phyloP scores from a whole-genome alignment of 1,140 invertebrate genomes.

The Zaprionus nigranus region DNA sequence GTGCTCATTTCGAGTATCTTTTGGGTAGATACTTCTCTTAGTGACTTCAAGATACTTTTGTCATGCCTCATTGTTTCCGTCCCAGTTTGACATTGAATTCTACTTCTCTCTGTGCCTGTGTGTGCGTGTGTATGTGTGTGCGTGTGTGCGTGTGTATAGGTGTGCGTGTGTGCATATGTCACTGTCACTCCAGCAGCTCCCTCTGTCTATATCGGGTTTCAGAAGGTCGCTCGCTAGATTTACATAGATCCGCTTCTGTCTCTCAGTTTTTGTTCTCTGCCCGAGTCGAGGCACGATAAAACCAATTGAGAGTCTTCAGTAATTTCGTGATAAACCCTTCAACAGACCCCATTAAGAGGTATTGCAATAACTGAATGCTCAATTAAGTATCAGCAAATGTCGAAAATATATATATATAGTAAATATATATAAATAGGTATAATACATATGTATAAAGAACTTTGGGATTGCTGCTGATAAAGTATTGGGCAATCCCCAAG shows the following conservation, averaged over 20 bases:
- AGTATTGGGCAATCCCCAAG: too few relatives aligned
- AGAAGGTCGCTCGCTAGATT: constrained; percentile 44
- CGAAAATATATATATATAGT: too few relatives aligned
- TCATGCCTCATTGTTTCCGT: constrained; percentile 50
- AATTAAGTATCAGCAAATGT: neutral
- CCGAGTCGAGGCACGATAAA: constrained; percentile 12
- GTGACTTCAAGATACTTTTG: constrained; percentile 35
- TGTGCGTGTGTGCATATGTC: constrained; percentile 34
- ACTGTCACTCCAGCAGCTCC: constrained; percentile 28
- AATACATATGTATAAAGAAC: too few relatives aligned
- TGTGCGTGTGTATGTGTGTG: neutral
- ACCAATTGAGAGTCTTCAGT: neutral
- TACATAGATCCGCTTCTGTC: constrained; percentile 26
- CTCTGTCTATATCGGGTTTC: constrained; percentile 33
- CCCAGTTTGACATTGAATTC: constrained; percentile 39
- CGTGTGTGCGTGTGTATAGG: constrained; percentile 2
- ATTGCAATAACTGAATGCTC: neutral
- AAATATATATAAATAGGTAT: too few relatives aligned
- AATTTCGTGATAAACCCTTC: neutral
- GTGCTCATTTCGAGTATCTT: neutral
- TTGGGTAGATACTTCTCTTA: neutral
- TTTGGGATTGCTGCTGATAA: too few relatives aligned
- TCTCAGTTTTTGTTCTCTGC: neutral
- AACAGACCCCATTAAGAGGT: neutral
- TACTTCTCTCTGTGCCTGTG: neutral